A percentile compares a stretch with the other conserved stretches of the same genome.
Conservation (phyloP, 1,140 invertebrate genomes). For the Conus ventricosus region DNA sequence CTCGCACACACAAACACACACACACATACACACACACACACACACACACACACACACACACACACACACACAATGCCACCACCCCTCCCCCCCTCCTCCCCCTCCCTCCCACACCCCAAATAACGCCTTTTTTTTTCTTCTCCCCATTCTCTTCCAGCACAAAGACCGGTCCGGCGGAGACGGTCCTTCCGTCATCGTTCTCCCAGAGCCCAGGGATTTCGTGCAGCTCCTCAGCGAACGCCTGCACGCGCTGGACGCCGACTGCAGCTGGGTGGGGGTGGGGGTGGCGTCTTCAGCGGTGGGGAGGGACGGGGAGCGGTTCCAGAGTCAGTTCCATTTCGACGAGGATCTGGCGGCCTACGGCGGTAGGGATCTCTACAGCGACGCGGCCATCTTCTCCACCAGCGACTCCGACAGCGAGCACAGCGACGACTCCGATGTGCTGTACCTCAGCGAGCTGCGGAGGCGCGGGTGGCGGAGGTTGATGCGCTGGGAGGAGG, state of each 20-base stretch:
- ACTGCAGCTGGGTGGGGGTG: slow-evolving; percentile 6
- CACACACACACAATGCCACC: too few relatives aligned
- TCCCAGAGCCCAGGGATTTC: slow-evolving; percentile 44
- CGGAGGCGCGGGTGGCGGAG: neutral
- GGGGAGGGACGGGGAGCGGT: slow-evolving; percentile 23
- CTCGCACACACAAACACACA: too few relatives aligned
- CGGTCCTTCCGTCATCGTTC: slow-evolving; percentile 34
- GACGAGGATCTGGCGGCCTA: slow-evolving; percentile 22
- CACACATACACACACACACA: too few relatives aligned
- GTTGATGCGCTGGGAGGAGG: neutral
- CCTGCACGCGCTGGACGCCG: slow-evolving; percentile 36
- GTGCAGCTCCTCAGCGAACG: slow-evolving; percentile 42
- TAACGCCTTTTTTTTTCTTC: too few relatives aligned
- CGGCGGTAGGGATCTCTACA: neutral
- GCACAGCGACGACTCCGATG: slow-evolving; percentile 19
- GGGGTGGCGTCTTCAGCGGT: neutral
- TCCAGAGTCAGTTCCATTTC: slow-evolving; percentile 13
- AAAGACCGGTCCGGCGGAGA: neutral
- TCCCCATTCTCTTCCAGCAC: neutral
- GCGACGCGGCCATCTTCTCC: slow-evolving; percentile 3
- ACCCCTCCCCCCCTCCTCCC: too few relatives aligned
- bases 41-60: too few relatives aligned
- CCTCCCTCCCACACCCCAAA: too few relatives aligned
- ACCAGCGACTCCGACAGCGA: slow-evolving; percentile 39
- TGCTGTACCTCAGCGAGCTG: neutral